These are phyloP conservation scores for Takifugu flavidus DNA, from an alignment of 2,113 vertebrate genomes.

Conservation along the genomic window DNA sequence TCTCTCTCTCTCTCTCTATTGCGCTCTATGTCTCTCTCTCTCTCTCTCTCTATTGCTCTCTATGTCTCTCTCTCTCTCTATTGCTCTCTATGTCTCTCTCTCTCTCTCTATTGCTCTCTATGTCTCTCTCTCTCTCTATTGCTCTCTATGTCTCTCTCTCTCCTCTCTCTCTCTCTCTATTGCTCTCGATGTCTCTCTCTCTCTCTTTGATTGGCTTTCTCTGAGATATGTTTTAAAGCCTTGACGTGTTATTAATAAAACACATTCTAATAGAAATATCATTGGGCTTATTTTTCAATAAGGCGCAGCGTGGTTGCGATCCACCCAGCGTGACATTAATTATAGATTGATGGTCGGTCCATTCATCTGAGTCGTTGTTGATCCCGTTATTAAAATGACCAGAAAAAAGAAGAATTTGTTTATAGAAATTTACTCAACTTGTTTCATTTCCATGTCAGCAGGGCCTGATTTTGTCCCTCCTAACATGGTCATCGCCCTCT, in stretches of 20 bases:
- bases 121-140: no score
- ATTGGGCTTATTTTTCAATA: constrained; percentile 82
- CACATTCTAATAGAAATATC: constrained; percentile 83
- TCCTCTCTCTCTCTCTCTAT: no score
- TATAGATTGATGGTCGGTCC: constrained; percentile 78
- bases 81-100: no score
- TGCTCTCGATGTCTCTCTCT: not conserved
- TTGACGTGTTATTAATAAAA: constrained; percentile 81
- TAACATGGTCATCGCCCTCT: constrained; percentile 37
- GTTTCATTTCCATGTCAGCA: constrained; percentile 68
- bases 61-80: no score
- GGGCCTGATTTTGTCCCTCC: constrained; percentile 57
- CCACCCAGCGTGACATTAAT: constrained; percentile 80
- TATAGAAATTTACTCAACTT: constrained; percentile 75
- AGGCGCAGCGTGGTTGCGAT: constrained; percentile 73
- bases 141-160: no score
- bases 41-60: no score
- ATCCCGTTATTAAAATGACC: constrained; percentile 81
- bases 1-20: no score
- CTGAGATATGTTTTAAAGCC: constrained; percentile 75
- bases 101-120: no score
- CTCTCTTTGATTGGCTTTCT: constrained; percentile 69
- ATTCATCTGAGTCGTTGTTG: constrained; percentile 75
- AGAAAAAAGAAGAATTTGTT: constrained; percentile 73
- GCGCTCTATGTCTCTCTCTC: no score